Evolutionary conservation across 2,113 vertebrate genomes (phyloP).

Genomic region (Gasterosteus nipponicus): DNA sequence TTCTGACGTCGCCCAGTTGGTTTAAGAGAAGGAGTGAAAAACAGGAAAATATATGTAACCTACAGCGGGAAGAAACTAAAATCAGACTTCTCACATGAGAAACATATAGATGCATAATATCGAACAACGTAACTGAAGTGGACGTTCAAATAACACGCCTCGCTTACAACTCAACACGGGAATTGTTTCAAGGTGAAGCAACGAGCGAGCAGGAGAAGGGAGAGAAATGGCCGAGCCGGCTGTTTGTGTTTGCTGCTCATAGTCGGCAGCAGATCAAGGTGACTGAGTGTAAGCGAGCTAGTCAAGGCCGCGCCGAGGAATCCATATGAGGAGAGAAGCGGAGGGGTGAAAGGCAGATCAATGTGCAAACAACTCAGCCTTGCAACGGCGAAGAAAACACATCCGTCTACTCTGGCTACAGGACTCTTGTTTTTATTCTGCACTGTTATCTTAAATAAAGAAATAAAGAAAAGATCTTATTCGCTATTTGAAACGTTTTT

Average conservation of each 20-base stretch:
- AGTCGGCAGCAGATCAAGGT: constrained; percentile 45
- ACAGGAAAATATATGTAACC: constrained; percentile 27
- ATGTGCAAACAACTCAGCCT: constrained; percentile 58
- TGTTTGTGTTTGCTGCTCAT: constrained; percentile 51
- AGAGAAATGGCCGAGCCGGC: constrained; percentile 4
- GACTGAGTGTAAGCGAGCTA: constrained; percentile 46
- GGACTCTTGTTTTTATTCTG: constrained; percentile 3
- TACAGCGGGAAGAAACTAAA: background rate
- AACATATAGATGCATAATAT: constrained; percentile 10
- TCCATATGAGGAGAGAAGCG: constrained; percentile 57
- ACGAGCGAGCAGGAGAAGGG: constrained; percentile 4
- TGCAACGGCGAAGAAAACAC: constrained; percentile 16
- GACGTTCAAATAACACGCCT: constrained; percentile 8
- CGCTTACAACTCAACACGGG: background rate
- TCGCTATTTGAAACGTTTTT: constrained; percentile 1
- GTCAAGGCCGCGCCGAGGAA: constrained; percentile 62
- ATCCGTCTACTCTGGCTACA: constrained; percentile 19
- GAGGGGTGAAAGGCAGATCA: constrained; percentile 59
- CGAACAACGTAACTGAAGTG: background rate
- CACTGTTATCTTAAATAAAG: background rate
- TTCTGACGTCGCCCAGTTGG: constrained; percentile 42
- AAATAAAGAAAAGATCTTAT: background rate
- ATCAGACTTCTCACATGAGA: constrained; percentile 1
- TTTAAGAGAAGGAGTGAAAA: constrained; percentile 21
- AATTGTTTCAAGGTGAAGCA: constrained; percentile 42